Conservation (phyloP, 2,797 vertebrate species). For the Moxostoma hubbsi region DNA sequence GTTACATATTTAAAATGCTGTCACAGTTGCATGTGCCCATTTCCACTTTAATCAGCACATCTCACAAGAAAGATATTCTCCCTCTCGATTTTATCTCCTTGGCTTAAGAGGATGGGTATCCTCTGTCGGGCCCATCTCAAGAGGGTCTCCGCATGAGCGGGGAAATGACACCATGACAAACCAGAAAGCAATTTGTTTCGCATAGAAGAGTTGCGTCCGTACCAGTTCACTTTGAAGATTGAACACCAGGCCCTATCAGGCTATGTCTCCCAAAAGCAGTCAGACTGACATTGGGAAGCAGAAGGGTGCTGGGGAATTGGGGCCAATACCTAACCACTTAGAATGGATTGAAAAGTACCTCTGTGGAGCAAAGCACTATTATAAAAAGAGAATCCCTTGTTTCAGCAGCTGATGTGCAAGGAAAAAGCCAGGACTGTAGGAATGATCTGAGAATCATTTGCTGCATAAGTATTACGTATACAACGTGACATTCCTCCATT, state of each 20-base stretch:
- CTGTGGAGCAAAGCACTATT: conserved; percentile 49
- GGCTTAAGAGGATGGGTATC: conserved; percentile 12
- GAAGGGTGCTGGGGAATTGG: conserved; percentile 58
- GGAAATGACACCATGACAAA: conserved; percentile 52
- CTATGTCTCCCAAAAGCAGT: conserved; percentile 65
- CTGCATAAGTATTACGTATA: too few species aligned
- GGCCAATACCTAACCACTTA: conserved; percentile 53
- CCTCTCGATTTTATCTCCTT: conserved; percentile 13
- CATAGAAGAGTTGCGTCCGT: conserved; percentile 42
- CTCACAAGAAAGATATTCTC: conserved; percentile 18
- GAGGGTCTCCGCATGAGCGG: conserved; percentile 40
- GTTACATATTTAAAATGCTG: conserved; percentile 12
- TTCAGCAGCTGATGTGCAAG: conserved; percentile 1
- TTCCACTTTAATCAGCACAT: conserved; percentile 48
- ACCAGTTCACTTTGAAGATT: conserved; percentile 31
- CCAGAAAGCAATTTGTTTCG: conserved; percentile 58
- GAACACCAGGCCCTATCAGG: conserved; percentile 32
- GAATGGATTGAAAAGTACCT: conserved; percentile 42
- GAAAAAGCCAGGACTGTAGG: not conserved
- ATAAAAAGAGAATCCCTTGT: conserved; percentile 38
- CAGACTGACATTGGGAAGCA: conserved; percentile 44
- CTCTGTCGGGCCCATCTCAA: conserved; percentile 25
- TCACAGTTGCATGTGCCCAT: conserved; percentile 17
- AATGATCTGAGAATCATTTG: not conserved
- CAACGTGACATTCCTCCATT: too few species aligned